Base-by-base conservation (phyloP, 2,888 invertebrate species). In the Yponomeuta sedellus region DNA sequence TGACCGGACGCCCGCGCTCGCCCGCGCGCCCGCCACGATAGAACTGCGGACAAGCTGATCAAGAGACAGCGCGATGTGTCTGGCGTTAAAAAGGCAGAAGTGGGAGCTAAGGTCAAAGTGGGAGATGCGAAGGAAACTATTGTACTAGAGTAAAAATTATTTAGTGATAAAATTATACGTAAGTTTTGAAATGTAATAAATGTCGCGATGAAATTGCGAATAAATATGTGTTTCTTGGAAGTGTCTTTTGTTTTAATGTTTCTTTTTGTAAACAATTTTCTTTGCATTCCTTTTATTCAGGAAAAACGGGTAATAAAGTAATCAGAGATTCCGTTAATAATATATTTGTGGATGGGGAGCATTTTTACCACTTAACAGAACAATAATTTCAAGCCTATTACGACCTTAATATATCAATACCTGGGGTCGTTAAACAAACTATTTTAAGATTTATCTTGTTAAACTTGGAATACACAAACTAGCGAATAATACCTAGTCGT, bases 1-100 rank as follows among this genome's bases (percentile, higher is more conserved):
- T 88, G 87, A 88, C 86, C 74, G 1, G 69, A 25, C 67, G 40
- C n/a, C 59, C 19, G n/a, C 59, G 16, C n/a, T 16, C 10, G 34
- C 63, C 57, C 22, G 40, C 67, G 52, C 20, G 20, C 57, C 25
- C 16, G 34, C 28, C 4, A 16, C 62, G 16, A 62, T n/a, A 62
- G 10, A n/a, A 6, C 62, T 4, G n/a, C 62, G 44, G 44, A 16
- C 44, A 16, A 16, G 16, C 12, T 16, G 44, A 12, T 16, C 16
- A 12, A 6, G 44, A 52, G 16, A 52, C 64, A 25, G 10, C 12
- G 19, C 40, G 10, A 40, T 40, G 44, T 6, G 61, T 16, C 28
- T 34, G n/a, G 34, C 22, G 22, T 59, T 20, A 22, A 12, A 11
- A 20, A 59, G 25, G 11, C 59, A 12, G 20, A 19, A 10, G 59